These are phyloP conservation scores for Lithophane semibrunnea DNA, from an alignment of 2,888 invertebrate species.

Conservation along the genomic window DNA sequence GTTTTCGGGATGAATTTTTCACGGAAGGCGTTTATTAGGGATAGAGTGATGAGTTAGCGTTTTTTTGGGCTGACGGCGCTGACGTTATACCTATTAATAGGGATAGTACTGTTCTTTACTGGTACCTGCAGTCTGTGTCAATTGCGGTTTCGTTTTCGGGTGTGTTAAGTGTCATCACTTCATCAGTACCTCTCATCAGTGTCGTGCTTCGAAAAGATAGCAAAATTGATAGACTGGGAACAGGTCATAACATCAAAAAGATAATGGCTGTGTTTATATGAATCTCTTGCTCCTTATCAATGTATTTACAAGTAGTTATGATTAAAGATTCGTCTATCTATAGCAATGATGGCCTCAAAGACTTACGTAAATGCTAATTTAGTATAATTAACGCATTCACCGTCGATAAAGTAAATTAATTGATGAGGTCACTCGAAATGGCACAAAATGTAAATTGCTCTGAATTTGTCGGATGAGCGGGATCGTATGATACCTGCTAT, in stretches of 20 bases:
- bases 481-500: constrained; percentile 32
- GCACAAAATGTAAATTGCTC: constrained; percentile 77
- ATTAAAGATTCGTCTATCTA: constrained; percentile 43
- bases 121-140: no score
- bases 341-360: constrained; percentile 47
- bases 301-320: constrained; percentile 22
- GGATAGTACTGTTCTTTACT: constrained; percentile 7
- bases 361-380: constrained; percentile 75
- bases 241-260: constrained; percentile 18
- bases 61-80: background rate
- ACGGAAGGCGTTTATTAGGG: background rate
- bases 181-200: no score
- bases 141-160: no score
- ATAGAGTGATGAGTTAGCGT: background rate
- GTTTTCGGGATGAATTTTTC: constrained; percentile 8
- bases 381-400: constrained; percentile 78
- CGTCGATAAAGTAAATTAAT: constrained; percentile 83
- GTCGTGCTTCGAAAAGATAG: background rate
- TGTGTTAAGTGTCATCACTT: no score
- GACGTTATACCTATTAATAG: no score
- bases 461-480: constrained; percentile 73
- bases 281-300: constrained; percentile 21
- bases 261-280: constrained; percentile 13
- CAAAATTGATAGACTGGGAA: background rate
- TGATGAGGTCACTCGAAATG: constrained; percentile 84